Evolutionary conservation across 2,113 vertebrate genomes (phyloP), one percentile per base, ranked within the genome.

Genomic region (Dasyurus viverrinus): DNA sequence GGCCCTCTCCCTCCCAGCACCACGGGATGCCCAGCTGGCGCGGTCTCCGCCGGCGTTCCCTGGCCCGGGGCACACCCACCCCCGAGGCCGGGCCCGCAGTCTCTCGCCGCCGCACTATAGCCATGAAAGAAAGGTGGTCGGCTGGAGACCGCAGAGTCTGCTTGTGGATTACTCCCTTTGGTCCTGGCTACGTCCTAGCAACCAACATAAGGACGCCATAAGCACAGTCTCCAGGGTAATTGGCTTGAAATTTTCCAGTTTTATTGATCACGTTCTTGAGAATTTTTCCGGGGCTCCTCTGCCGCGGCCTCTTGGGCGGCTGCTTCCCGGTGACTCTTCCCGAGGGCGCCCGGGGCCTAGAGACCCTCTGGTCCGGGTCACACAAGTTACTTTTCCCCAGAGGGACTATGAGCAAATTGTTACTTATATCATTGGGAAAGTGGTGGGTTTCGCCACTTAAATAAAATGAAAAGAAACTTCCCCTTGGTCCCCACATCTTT

Each of bases 21-120:
- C 57, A 2, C 12, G 57, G 57, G 30, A 30, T 19, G 97, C 98
- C 98, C 98, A 98, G 97, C 97, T 97, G 95, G 94, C 96, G 98
- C 98, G 98, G 98, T 98, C 98, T 98, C 98, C 96, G 97, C 95
- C 98, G 98, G 96, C 98, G 93, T 95, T 94, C 97, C 96, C 96
- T 3, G 27, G 27, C 57, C 30, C 4, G 7, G 27, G 57, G 57
- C 94, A 91, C 47, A n/a, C 46, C 89, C 42, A 8, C 93, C 90
- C 55, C 89, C 55, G 84, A 94, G 8, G 95, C 53, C 22, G 6
- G 50, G 23, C 91, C 52, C 47, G 47, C 47, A 94, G 94, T 92
- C 54, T 53, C 92, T 93, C 53, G 93, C 95, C 93, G 93, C 92
- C 48, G 96, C 97, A 97, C 68, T 42, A 97, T 95, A 98, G 96